Evolutionary conservation across 1,140 invertebrate species (phyloP), one percentile per base, ranked within the genome.

Genomic region (Drosophila quadrilineata): DNA sequence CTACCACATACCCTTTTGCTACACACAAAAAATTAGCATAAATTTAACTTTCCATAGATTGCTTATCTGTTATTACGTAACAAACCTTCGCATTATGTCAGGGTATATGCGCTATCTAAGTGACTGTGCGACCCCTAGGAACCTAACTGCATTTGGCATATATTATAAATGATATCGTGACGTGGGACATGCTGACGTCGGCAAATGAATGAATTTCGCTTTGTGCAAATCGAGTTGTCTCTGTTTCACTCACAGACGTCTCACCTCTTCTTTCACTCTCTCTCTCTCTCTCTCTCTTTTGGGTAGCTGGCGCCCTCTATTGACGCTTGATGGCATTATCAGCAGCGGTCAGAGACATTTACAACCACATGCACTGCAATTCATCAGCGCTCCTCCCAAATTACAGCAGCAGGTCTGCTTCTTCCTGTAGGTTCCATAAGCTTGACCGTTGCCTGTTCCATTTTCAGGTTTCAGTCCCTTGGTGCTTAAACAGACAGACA

Each of bases 131-230:
- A n/a, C n/a, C n/a, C n/a, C n/a, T n/a, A n/a, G n/a, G n/a, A n/a
- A n/a, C n/a, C 3, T 8, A 21, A 6, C 33, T 14, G 29, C 6
- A n/a, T 19, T 4, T 6, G 50, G 54, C 36, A 57, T 59, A 50
- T 59, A 21, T 33, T 28, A 22, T 16, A 50, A 59, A 50, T 36
- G 56, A 62, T 76, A 76, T 63, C 57, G 49, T 64, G 68, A 74
- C 66, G 71, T 49, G 33, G 63, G 71, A 46, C 57, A 29, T 24
- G 65, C 17, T 48, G 31, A 80, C 76, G 71, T 75, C 76, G 58
- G 66, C 48, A 69, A 65, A 46, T 70, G 36, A 69, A 50, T 70
- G 54, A 58, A 53, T 54, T 75, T 50, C 59, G 66, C 54, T 68
- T 59, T 54, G n/a, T n/a, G 24, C 43, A 43, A 35, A 40, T 24